Conservation (phyloP, 2,113 vertebrate species). For the Xenus cinereus region DNA sequence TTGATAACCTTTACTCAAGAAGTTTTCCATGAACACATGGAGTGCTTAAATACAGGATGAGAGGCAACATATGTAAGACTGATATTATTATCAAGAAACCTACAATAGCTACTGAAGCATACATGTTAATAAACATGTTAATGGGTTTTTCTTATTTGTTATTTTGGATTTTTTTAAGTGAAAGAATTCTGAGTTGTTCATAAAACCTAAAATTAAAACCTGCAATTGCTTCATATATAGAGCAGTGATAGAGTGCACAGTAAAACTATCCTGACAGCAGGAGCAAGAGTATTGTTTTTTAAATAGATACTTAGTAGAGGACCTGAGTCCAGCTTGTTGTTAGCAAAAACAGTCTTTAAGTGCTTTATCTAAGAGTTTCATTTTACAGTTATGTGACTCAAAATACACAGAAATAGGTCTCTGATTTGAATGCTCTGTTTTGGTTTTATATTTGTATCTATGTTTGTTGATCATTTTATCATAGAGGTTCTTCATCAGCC, state of each 20-base stretch:
- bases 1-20: neutral
- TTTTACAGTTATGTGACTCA: neutral
- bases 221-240: neutral
- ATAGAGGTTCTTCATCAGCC: neutral
- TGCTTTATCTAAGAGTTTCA: neutral
- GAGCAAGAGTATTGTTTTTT: neutral
- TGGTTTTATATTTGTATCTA: neutral
- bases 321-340: neutral
- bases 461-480: neutral
- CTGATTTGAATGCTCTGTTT: neutral
- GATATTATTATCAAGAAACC: neutral
- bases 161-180: neutral
- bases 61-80: neutral
- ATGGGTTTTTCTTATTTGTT: neutral
- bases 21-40: neutral
- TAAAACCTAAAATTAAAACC: neutral
- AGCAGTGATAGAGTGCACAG: neutral
- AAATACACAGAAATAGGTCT: neutral
- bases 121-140: neutral
- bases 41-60: neutral
- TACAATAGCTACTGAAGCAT: neutral
- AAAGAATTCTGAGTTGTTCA: neutral
- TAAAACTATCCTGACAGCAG: neutral
- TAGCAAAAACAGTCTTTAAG: neutral
- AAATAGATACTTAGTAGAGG: neutral